phyloP scores from a whole-genome alignment of 2,888 invertebrate genomes.

The Drosophila kanekoi region DNA sequence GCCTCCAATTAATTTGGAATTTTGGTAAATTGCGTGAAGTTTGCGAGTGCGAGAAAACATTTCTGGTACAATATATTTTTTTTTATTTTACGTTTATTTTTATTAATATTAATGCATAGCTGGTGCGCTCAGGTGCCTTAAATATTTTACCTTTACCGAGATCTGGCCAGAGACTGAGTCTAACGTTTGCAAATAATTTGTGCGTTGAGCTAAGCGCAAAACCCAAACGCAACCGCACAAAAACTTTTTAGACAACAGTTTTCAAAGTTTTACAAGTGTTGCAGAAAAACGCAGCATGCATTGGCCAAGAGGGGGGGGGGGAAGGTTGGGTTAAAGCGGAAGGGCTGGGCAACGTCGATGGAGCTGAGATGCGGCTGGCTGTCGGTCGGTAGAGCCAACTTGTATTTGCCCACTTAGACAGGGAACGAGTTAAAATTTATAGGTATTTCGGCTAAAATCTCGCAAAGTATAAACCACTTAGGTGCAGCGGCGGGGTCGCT shows the following conservation, averaged over 20 bases:
- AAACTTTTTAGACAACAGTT: slow-evolving; percentile 78
- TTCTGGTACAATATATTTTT: slow-evolving; percentile 5
- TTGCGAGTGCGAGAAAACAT: slow-evolving; percentile 10
- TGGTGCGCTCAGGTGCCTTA: slow-evolving; percentile 36
- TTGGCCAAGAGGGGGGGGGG: background rate
- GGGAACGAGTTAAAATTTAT: slow-evolving; percentile 77
- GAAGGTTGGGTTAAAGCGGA: background rate
- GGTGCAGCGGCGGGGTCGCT: slow-evolving; percentile 13
- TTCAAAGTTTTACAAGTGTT: slow-evolving; percentile 73
- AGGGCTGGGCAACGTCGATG: slow-evolving; percentile 35
- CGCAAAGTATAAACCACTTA: slow-evolving; percentile 76
- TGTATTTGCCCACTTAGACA: slow-evolving; percentile 75
- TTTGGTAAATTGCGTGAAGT: slow-evolving; percentile 16
- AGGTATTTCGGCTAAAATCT: slow-evolving; percentile 79
- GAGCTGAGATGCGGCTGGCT: slow-evolving; percentile 33
- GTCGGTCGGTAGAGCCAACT: slow-evolving; percentile 44
- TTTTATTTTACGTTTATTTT: slow-evolving; percentile 1
- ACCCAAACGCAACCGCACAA: slow-evolving; percentile 62
- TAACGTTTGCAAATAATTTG: slow-evolving; percentile 73
- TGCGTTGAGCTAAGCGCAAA: slow-evolving; percentile 72
- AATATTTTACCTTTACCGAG: slow-evolving; percentile 32
- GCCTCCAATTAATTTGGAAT: slow-evolving; percentile 34
- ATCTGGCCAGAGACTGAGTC: slow-evolving; percentile 21
- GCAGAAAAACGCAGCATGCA: slow-evolving; percentile 48
- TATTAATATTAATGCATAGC: slow-evolving; percentile 51